Conservation (phyloP, 1,140 invertebrate species). For the Chionoecetes opilio region DNA sequence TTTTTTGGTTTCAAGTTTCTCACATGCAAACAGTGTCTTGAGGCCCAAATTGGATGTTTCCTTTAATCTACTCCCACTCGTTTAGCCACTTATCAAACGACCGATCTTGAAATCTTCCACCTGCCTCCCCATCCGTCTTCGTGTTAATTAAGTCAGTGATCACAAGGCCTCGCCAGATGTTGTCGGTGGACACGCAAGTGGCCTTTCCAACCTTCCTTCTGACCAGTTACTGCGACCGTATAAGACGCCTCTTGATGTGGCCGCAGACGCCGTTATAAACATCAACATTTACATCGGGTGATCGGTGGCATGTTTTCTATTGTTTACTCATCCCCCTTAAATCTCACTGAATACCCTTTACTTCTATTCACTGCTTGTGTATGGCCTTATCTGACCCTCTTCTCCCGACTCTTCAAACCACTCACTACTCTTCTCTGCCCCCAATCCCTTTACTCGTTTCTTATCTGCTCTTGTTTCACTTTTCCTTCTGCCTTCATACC, state of each 20-base stretch:
- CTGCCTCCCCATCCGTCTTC: neutral
- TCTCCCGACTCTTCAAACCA: neutral
- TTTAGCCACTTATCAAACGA: neutral
- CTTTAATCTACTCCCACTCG: neutral
- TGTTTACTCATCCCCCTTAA: neutral
- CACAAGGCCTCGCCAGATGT: neutral
- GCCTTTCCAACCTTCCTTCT: neutral
- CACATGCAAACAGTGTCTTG: neutral
- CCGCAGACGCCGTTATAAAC: neutral
- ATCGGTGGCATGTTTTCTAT: neutral
- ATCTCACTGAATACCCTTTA: neutral
- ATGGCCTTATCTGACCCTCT: neutral
- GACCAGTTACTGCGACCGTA: neutral
- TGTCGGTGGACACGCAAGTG: neutral
- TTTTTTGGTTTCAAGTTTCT: neutral
- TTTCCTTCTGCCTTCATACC: neutral
- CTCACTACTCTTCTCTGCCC: neutral
- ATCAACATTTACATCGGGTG: conserved; percentile 12
- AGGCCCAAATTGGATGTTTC: conserved; percentile 19
- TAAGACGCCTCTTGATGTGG: neutral
- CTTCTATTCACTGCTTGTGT: neutral
- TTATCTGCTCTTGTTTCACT: neutral
- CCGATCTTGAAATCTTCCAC: conserved; percentile 28
- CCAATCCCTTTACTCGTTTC: neutral
- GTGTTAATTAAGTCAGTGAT: conserved; percentile 30